These are phyloP conservation scores for Thymallus thymallus DNA, from an alignment of 2,113 vertebrate species.

Conservation along the genomic window DNA sequence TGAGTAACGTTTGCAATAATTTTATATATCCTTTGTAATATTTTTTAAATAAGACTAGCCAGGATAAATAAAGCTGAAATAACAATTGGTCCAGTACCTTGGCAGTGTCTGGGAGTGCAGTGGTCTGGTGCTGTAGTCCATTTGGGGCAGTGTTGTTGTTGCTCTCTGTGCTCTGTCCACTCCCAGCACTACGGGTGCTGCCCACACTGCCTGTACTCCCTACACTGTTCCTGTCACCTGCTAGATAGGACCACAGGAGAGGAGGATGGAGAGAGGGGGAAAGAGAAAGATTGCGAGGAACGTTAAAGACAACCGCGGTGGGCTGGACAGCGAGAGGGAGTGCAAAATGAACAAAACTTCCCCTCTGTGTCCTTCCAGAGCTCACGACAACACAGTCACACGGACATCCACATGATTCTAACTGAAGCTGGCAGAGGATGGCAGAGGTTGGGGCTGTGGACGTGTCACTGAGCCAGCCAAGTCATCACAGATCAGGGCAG, in stretches of 20 bases:
- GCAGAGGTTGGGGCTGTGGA: neutral
- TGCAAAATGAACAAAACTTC: neutral
- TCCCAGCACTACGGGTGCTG: constrained; percentile 92
- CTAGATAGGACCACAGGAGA: constrained; percentile 52
- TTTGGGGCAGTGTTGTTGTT: constrained; percentile 54
- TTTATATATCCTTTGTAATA: too few relatives aligned
- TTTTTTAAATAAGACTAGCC: too few relatives aligned
- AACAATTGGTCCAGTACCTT: constrained; percentile 7
- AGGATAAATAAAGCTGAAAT: too few relatives aligned
- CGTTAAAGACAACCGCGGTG: neutral
- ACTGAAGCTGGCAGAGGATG: neutral
- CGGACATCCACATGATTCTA: neutral
- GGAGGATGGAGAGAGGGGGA: neutral
- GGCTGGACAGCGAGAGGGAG: neutral
- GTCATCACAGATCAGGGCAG: neutral
- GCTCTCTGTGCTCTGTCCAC: constrained; percentile 92
- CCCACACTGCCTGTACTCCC: constrained; percentile 90
- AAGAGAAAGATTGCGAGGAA: neutral
- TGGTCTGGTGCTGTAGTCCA: constrained; percentile 1
- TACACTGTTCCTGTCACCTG: constrained; percentile 91
- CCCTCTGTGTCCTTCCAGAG: neutral
- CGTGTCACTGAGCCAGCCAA: neutral
- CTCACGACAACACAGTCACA: neutral
- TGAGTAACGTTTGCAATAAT: too few relatives aligned
- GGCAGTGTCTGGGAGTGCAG: constrained; percentile 38